phyloP scores from a whole-genome alignment of 2,113 vertebrate genomes.

The Thomomys bottae region DNA sequence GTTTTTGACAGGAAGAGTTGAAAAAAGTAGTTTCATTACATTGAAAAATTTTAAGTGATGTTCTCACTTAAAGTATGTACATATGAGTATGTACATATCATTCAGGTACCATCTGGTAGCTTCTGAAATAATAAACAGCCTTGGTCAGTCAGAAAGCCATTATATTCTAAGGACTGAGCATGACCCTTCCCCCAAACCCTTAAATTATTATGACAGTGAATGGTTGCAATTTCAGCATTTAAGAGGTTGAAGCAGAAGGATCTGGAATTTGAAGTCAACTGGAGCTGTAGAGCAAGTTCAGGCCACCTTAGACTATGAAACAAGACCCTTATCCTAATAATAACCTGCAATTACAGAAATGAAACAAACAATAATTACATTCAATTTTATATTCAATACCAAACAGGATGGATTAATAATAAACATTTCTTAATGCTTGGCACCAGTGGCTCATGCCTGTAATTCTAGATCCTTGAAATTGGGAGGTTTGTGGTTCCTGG shows the following conservation, averaged over 20 bases:
- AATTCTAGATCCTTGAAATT: too few relatives aligned
- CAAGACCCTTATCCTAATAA: neutral
- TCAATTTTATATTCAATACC: conserved; percentile 50
- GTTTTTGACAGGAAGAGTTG: conserved; percentile 39
- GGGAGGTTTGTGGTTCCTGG: too few relatives aligned
- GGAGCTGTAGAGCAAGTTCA: neutral
- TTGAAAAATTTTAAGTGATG: conserved; percentile 20
- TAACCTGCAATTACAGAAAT: neutral
- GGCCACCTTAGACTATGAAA: neutral
- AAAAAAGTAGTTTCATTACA: conserved; percentile 12
- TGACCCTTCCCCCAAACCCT: neutral
- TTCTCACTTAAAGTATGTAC: conserved; percentile 24
- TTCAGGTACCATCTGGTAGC: conserved; percentile 12
- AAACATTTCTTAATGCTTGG: conserved; percentile 29
- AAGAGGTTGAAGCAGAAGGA: neutral
- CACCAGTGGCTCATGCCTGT: too few relatives aligned
- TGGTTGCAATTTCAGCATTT: neutral
- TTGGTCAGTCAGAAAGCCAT: neutral
- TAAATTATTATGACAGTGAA: neutral
- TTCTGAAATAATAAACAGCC: conserved; percentile 2
- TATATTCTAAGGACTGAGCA: conserved; percentile 7
- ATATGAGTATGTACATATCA: conserved; percentile 37
- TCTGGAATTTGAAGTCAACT: neutral
- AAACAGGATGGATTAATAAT: conserved; percentile 41
- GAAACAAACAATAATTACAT: conserved; percentile 15